Evolutionary conservation across 2,888 invertebrate species (phyloP).

Genomic region (Thyatira batis): DNA sequence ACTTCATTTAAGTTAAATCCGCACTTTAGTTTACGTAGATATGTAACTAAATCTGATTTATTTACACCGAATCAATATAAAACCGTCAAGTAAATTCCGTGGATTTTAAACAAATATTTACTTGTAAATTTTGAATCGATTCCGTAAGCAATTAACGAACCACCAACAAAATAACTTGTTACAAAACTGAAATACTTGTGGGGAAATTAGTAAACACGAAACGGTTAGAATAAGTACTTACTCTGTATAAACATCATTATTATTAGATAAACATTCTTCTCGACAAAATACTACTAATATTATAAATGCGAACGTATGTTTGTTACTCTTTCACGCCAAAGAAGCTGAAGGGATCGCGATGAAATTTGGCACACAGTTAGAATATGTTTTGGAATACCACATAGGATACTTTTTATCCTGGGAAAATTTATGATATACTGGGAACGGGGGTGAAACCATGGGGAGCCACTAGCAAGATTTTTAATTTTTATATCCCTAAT

Average conservation of each 20-base stretch:
- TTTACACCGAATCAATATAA: background rate
- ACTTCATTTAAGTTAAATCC: too few relatives aligned
- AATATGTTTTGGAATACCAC: too few relatives aligned
- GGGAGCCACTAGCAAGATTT: too few relatives aligned
- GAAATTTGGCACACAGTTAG: too few relatives aligned
- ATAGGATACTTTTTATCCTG: too few relatives aligned
- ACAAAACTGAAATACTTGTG: conserved; percentile 4
- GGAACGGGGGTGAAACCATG: too few relatives aligned
- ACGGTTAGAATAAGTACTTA: conserved; percentile 2
- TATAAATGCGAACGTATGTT: too few relatives aligned
- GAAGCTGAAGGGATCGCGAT: too few relatives aligned
- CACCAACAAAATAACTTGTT: conserved; percentile 3
- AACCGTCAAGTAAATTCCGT: conserved; percentile 6
- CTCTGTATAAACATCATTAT: conserved; percentile 9
- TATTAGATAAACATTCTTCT: background rate
- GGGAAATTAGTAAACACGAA: conserved; percentile 6
- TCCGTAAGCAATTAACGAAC: background rate
- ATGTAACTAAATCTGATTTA: background rate
- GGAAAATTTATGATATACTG: too few relatives aligned
- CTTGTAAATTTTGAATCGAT: background rate
- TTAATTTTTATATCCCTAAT: too few relatives aligned
- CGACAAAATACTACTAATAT: conserved; percentile 5
- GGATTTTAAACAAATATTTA: background rate
- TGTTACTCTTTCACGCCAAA: too few relatives aligned
- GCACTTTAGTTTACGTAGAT: too few relatives aligned